Evolutionary conservation across 1,140 invertebrate genomes (phyloP).

Genomic region (Diprion similis): DNA sequence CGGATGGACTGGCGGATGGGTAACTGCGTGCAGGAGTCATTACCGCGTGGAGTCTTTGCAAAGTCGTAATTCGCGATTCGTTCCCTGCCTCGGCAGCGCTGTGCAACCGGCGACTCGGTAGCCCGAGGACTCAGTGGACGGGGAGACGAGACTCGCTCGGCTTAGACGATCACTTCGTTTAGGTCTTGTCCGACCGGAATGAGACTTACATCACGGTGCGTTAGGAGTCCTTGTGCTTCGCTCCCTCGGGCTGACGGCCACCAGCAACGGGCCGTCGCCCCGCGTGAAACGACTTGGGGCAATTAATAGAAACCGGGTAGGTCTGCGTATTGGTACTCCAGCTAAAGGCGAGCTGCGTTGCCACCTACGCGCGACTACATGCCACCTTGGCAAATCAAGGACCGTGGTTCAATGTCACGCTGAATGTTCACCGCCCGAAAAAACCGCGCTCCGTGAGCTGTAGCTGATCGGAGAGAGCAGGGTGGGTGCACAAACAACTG

Average conservation of each 20-base stretch:
- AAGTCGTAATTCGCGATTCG: slow-evolving; percentile 25
- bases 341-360: too few relatives aligned
- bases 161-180: slow-evolving; percentile 5
- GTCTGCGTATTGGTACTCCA: too few relatives aligned
- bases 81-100: slow-evolving; percentile 18
- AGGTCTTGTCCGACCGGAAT: background rate
- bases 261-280: background rate
- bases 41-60: slow-evolving; percentile 11
- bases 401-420: too few relatives aligned
- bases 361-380: too few relatives aligned
- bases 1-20: slow-evolving; percentile 2
- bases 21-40: slow-evolving; percentile 15
- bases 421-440: too few relatives aligned
- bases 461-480: too few relatives aligned
- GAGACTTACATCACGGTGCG: slow-evolving; percentile 6
- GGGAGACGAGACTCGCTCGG: background rate
- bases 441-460: too few relatives aligned
- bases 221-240: background rate
- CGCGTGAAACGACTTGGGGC: background rate
- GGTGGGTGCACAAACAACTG: too few relatives aligned
- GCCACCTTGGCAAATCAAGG: too few relatives aligned
- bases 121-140: background rate
- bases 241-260: background rate
- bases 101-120: background rate
- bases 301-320: slow-evolving; percentile 7